Evolutionary conservation across 2,113 vertebrate species (phyloP), one percentile per base, ranked within the genome.

Genomic region (Leucoraja erinaceus): DNA sequence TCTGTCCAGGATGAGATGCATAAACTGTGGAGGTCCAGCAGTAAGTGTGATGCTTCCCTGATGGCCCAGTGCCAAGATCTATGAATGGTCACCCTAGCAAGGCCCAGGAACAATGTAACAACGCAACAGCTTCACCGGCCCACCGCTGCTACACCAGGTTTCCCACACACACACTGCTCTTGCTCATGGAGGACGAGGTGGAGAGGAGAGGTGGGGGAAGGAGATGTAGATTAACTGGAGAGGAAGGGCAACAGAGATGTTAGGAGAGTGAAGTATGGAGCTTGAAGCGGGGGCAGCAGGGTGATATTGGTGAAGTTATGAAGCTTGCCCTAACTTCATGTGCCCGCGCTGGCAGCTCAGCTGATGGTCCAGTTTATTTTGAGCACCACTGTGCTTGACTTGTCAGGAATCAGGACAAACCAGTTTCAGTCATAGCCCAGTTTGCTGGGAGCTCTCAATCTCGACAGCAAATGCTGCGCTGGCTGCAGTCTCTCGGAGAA

Each of bases 361-460:
- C 59, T 88, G 83, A 88, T 88, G 28, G 61, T 59, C 28, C 28
- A 31, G 83, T 88, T 72, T 63, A 88, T 88, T 88, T 66, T n/a
- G 61, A n/a, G 59, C 59, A 66, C 56, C 31, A 2, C 0, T 66
- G 5, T 14, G 7, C 59, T 90, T 25, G 88, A 90, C 31, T 70
- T 91, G 63, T 12, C 16, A 72, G 33, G 66, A 91, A 91, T 91
- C 31, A 91, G 88, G 88, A 91, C 20, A 88, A 66, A 88, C 83
- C 59, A 88, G 83, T 88, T 86, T n/a, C n/a, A n/a, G 59, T 63
- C 28, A n/a, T 14, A 66, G 14, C 20, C 16, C 5, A 6, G 59
- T 28, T 33, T 83, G 22, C 22, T 28, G 54, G 8, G 6, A 28
- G 47, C 3, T 8, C 47, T 25, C 20, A 25, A 59, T 63, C 11